phyloP scores from a whole-genome alignment of 2,888 invertebrate genomes.

The Empis stercorea region DNA sequence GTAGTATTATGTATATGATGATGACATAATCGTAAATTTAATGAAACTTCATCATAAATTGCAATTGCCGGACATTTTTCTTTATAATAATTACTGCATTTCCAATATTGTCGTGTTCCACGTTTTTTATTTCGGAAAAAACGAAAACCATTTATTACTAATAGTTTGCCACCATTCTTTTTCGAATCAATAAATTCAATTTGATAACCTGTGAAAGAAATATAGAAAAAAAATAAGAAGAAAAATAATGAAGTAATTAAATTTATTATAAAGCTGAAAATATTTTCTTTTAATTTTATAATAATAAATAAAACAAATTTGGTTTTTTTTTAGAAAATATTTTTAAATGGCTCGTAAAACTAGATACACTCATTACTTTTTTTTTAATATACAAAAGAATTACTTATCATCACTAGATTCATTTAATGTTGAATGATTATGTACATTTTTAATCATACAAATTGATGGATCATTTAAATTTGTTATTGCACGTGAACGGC shows the following conservation, averaged over 20 bases:
- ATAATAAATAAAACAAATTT: too few species aligned
- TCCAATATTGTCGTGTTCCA: slow-evolving; percentile 35
- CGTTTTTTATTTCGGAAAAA: slow-evolving; percentile 36
- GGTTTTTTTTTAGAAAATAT: too few species aligned
- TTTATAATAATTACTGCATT: slow-evolving; percentile 36
- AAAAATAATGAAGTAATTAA: neutral
- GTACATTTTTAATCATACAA: slow-evolving; percentile 30
- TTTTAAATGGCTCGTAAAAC: too few species aligned
- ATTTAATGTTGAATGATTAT: slow-evolving; percentile 24
- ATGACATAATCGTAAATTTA: slow-evolving; percentile 31
- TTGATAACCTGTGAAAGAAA: slow-evolving; percentile 25
- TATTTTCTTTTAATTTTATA: too few species aligned
- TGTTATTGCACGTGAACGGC: slow-evolving; percentile 33
- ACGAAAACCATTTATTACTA: slow-evolving; percentile 35
- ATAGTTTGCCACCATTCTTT: slow-evolving; percentile 34
- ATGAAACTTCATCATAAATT: slow-evolving; percentile 32
- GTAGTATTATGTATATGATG: slow-evolving; percentile 28
- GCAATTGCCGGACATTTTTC: slow-evolving; percentile 36
- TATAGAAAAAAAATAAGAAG: neutral
- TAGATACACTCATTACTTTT: too few species aligned
- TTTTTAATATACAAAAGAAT: too few species aligned
- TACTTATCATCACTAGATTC: too few species aligned
- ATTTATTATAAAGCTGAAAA: too few species aligned
- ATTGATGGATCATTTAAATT: slow-evolving; percentile 21
- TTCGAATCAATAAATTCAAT: slow-evolving; percentile 36